Conservation (phyloP, 2,888 invertebrate genomes). For the Nebria brevicollis region DNA sequence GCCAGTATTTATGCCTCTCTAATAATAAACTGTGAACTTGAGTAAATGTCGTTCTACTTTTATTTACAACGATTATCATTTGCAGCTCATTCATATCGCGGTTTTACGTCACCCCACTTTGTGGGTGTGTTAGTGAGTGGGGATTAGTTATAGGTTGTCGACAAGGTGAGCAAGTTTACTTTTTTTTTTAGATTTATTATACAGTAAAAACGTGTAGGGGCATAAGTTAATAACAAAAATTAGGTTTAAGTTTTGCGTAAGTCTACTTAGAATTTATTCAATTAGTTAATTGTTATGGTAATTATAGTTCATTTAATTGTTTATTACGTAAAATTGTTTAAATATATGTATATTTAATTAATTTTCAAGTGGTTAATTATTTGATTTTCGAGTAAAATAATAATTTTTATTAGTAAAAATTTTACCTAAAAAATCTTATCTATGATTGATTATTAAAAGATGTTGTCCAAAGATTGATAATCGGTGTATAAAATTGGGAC, state of each 20-base stretch:
- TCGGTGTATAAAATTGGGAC: too few species aligned
- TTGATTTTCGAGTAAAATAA: too few species aligned
- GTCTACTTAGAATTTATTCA: too few species aligned
- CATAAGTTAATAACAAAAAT: background rate
- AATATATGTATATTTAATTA: too few species aligned
- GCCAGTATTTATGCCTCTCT: slow-evolving; percentile 28
- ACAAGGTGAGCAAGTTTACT: slow-evolving; percentile 34
- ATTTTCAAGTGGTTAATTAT: too few species aligned
- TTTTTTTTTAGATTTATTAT: background rate
- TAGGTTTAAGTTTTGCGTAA: background rate
- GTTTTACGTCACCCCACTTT: slow-evolving; percentile 26
- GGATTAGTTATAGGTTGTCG: slow-evolving; percentile 25
- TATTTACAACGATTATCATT: background rate
- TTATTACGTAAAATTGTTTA: too few species aligned
- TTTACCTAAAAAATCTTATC: too few species aligned
- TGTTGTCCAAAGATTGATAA: too few species aligned
- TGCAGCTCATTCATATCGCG: slow-evolving; percentile 40
- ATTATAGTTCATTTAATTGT: too few species aligned
- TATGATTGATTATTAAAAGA: too few species aligned
- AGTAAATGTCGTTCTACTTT: slow-evolving; percentile 4
- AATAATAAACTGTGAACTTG: slow-evolving; percentile 31
- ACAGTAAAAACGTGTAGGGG: background rate
- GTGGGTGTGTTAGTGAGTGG: slow-evolving; percentile 40
- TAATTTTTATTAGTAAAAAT: too few species aligned
- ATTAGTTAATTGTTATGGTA: too few species aligned